phyloP scores from a whole-genome alignment of 2,113 vertebrate genomes.

The Forbesichthys agassizii region DNA sequence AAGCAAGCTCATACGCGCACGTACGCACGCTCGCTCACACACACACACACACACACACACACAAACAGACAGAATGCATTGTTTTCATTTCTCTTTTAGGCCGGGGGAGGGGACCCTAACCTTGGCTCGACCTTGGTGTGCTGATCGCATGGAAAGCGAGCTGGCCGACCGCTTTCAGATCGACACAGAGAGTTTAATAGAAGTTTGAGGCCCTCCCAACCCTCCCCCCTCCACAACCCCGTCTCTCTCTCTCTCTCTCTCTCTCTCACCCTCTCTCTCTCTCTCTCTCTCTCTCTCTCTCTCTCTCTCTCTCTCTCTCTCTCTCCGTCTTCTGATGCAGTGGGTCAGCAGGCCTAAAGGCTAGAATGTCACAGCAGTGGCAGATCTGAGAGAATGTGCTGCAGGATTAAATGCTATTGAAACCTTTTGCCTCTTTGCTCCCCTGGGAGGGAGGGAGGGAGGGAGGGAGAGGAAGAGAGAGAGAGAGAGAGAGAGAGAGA shows the following conservation, averaged over 20 bases:
- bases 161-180: background rate
- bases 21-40: constrained; percentile 7
- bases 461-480: too few relatives aligned
- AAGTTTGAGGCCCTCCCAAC: background rate
- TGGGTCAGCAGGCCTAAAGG: background rate
- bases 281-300: background rate
- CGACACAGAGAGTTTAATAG: background rate
- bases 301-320: background rate
- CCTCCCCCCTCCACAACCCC: background rate
- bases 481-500: background rate
- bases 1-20: constrained; percentile 1
- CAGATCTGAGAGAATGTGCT: background rate
- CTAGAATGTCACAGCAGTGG: background rate
- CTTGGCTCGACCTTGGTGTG: background rate
- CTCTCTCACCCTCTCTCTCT: constrained; percentile 8
- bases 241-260: background rate
- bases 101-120: background rate
- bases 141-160: background rate
- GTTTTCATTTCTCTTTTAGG: background rate
- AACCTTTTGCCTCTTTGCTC: too few relatives aligned
- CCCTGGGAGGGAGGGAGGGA: too few relatives aligned
- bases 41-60: constrained; percentile 10
- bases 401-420: background rate
- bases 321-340: background rate
- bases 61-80: background rate